Evolutionary conservation across 1,140 invertebrate species (phyloP), one percentile per base, ranked within the genome.

Genomic region (Tetragonula clypearis): DNA sequence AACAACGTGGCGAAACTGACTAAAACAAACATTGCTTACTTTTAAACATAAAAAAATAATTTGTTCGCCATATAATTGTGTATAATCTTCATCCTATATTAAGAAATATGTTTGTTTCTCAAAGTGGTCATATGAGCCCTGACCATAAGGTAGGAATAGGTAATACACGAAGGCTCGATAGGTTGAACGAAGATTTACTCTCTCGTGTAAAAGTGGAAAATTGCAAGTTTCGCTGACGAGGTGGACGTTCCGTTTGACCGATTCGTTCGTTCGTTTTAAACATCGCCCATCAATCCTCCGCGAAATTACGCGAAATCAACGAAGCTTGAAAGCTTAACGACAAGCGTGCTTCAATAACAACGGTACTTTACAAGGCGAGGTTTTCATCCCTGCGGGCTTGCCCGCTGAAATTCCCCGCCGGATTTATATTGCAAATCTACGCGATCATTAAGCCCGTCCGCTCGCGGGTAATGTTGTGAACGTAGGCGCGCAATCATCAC

Each of bases 361-460:
- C 79, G 69, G 79, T 73, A 72, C 30, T 62, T 73, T 49, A 81
- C 79, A 56, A 62, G 60, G 75, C 41, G 49, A 15, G n/a, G 19
- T 71, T 60, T 60, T 60, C 79, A 81, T 60, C 79, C 79, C 79
- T 49, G 26, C 15, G 17, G 56, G 79, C 35, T 2, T 11, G 12
- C 1, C 1, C 15, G 35, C 11, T 65, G 35, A 41, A 73, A 79
- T 77, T 79, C 74, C 30, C 4, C 21, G 14, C 3, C 73, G 81
- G 75, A 71, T 56, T 53, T 26, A 58, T 71, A 71, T 60, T 60
- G 82, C 82, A 71, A 84, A 84, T 84, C 82, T 68, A 53, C 75
- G 65, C 41, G 55, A 68, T 84, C 82, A 55, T 84, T 84, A 84
- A 84, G 75, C 62, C 53, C 19, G 17, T 26, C 30, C 19, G 65